Percentiles rank a stretch among this genome's conserved stretches.
Evolutionary conservation across 2,113 vertebrate genomes (phyloP).

Genomic region (Rafetus swinhoei): DNA sequence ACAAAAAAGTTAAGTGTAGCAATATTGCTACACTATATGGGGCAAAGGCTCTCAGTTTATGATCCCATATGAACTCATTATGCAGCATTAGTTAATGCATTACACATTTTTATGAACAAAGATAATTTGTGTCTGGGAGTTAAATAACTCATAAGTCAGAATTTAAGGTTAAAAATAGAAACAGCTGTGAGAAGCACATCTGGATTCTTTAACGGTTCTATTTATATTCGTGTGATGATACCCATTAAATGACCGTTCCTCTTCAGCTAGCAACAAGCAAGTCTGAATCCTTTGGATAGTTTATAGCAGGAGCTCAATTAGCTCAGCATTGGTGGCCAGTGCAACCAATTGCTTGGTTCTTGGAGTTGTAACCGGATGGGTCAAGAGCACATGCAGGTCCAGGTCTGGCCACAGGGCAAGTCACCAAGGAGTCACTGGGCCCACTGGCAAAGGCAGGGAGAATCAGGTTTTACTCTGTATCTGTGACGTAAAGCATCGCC

Average conservation of each 20-base stretch:
- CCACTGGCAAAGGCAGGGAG: background rate
- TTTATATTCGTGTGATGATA: slow-evolving; percentile 45
- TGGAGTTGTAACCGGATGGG: background rate
- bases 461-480: background rate
- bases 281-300: slow-evolving; percentile 50
- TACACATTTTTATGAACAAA: slow-evolving; percentile 37
- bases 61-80: background rate
- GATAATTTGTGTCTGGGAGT: slow-evolving; percentile 4
- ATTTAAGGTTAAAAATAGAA: slow-evolving; percentile 49
- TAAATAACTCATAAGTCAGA: slow-evolving; percentile 23
- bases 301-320: slow-evolving; percentile 48
- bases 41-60: slow-evolving; percentile 14
- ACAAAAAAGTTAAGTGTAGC: background rate
- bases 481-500: fast-evolving
- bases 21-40: background rate
- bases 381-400: background rate
- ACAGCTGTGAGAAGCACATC: slow-evolving; percentile 19
- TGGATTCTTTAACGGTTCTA: slow-evolving; percentile 45
- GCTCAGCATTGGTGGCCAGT: background rate
- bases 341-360: background rate
- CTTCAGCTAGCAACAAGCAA: slow-evolving; percentile 15
- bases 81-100: background rate
- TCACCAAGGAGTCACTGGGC: background rate
- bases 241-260: slow-evolving; percentile 24
- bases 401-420: background rate